phyloP scores from a whole-genome alignment of 2,888 invertebrate species.

The Hypena proboscidalis region DNA sequence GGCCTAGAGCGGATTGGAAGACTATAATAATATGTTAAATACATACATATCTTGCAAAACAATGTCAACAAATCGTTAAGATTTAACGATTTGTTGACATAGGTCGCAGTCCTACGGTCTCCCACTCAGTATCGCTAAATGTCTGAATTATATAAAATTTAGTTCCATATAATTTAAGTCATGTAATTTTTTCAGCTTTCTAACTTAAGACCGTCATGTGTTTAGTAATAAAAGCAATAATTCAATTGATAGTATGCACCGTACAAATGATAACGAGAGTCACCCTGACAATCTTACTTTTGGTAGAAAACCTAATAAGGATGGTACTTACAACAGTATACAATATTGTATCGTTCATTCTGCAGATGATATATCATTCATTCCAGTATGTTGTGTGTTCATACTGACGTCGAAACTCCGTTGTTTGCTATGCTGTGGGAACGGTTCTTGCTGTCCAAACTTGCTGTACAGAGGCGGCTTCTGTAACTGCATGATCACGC shows the following conservation, averaged over 20 bases:
- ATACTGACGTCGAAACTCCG: slow-evolving; percentile 64
- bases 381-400: slow-evolving; percentile 72
- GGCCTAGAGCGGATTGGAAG: too few relatives aligned
- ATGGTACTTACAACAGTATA: slow-evolving; percentile 68
- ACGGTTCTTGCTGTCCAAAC: slow-evolving; percentile 54
- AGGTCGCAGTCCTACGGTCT: too few relatives aligned
- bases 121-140: too few relatives aligned
- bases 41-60: too few relatives aligned
- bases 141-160: too few relatives aligned
- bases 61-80: too few relatives aligned
- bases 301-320: slow-evolving; percentile 70
- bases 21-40: too few relatives aligned
- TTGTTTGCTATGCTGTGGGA: slow-evolving; percentile 66
- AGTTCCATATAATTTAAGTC: too few relatives aligned
- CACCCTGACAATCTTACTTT: slow-evolving; percentile 66
- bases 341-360: slow-evolving; percentile 66
- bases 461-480: slow-evolving; percentile 54
- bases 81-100: too few relatives aligned
- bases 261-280: slow-evolving; percentile 70
- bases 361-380: slow-evolving; percentile 69
- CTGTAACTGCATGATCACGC: slow-evolving; percentile 65
- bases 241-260: slow-evolving; percentile 62
- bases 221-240: slow-evolving; percentile 59
- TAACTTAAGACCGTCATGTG: too few relatives aligned
- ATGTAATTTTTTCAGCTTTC: too few relatives aligned